Evolutionary conservation across 2,113 vertebrate genomes (phyloP), one percentile per base, ranked within the genome.

Genomic region (Neoarius graeffei): DNA sequence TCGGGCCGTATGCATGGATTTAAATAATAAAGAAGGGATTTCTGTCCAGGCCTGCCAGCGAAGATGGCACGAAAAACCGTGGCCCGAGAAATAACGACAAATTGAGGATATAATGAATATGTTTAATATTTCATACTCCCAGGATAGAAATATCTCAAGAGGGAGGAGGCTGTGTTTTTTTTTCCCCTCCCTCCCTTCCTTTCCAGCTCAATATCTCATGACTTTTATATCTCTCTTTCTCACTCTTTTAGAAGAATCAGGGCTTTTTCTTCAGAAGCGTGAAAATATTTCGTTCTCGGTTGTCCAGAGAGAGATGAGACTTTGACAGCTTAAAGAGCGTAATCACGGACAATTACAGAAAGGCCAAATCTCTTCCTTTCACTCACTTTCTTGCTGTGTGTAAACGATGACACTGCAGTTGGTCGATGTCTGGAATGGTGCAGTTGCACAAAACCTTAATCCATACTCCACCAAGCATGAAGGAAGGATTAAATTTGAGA

Each of bases 21-120:
- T 96, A 95, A 95, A 96, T 96, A 96, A 96, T 96, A 95, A 95
- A 96, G 94, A 94, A 94, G 94, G 95, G 95, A 95, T 94, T 94
- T 95, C 77, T 85, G 94, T 95, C 94, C 93, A 95, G 94, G 94
- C 94, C 91, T 94, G 94, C 93, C 94, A 95, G 95, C 95, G 5
- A 95, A 93, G 93, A 96, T 92, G 94, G 93, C 93, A 19, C 89
- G 93, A 90, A 93, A 93, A 93, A 94, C 74, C 59, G 83, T 20
- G 13, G 84, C 35, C 2, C 64, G 93, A 94, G 94, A 95, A 95
- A 95, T 94, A 94, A 94, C 94, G 93, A 94, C 95, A 95, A 95
- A 95, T 95, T 94, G 94, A 95, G 93, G 94, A 93, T 95, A 95
- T 95, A 96, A 96, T 96, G 94, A 95, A 95, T 92, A 94, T 92